A percentile compares a stretch with the other conserved stretches of the same genome.
Evolutionary conservation across 2,888 invertebrate species (phyloP).

Genomic region (Hydriomena furcata): DNA sequence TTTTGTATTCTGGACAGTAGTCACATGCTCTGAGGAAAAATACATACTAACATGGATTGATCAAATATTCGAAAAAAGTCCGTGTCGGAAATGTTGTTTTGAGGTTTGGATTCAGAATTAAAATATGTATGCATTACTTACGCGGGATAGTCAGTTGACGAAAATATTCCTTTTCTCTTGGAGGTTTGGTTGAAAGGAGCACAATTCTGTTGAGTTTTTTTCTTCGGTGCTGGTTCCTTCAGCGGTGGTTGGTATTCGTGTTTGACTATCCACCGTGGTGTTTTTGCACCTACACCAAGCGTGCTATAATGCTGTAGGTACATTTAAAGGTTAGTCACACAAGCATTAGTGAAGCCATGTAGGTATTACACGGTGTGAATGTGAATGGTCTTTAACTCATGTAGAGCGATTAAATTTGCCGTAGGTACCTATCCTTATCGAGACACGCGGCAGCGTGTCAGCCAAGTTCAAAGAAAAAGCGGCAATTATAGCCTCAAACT

Average conservation of each 20-base stretch:
- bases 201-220: constrained; percentile 54
- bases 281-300: constrained; percentile 57
- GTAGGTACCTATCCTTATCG: no score
- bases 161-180: constrained; percentile 62
- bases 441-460: no score
- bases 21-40: constrained; percentile 63
- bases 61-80: no score
- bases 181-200: constrained; percentile 74
- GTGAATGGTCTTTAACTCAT: no score
- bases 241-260: constrained; percentile 74
- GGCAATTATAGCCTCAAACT: no score
- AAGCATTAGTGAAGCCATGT: background rate
- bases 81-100: no score
- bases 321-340: background rate
- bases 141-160: constrained; percentile 59
- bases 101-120: no score
- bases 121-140: no score
- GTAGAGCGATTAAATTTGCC: no score
- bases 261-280: constrained; percentile 61
- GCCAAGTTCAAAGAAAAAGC: no score
- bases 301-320: constrained; percentile 61
- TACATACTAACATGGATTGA: constrained; percentile 2
- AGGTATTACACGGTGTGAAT: no score
- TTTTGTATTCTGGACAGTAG: constrained; percentile 64
- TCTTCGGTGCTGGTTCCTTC: constrained; percentile 42